Evolutionary conservation across 2,113 vertebrate genomes (phyloP), one percentile per base, ranked within the genome.

Genomic region (Channa maculata): DNA sequence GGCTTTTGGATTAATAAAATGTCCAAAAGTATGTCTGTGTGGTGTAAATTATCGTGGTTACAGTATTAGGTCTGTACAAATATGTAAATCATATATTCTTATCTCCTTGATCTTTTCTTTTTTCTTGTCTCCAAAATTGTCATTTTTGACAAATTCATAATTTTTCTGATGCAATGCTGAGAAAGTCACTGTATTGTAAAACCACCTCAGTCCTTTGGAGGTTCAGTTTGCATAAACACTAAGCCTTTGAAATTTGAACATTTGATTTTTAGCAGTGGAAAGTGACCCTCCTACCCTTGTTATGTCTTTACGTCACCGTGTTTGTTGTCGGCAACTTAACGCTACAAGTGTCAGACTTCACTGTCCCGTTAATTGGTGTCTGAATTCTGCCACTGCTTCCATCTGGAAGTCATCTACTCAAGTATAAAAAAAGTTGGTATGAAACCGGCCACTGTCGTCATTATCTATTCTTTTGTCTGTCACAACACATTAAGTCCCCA

Each of bases 331-430:
- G 13, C 67, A 34, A 57, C 57, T 15, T 49, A 59, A 11, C 67
- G 24, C 61, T 60, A 24, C 43, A 66, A 78, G 73, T 76, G 61
- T 52, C 69, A 82, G 50, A 66, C 61, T 45, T 15, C 8, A 67
- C 65, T 53, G 60, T 84, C 72, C 74, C 63, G 8, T 77, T 82
- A 87, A 82, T 60, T 67, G 61, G 46, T 61, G 46, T 83, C 83
- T 85, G 8, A 78, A 66, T 76, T 65, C 71, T 83, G 80, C 83
- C 74, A 81, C 60, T 71, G 61, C 62, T 55, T 58, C 77, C 91
- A 91, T 93, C 89, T 93, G 92, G 90, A 91, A 92, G 15, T 75
- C 52, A 88, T 90, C 74, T 44, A 13, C 60, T 74, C 9, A 0
- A 76, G 65, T 69, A 79, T 79, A 71, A 86, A 88, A 84, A 79